Conservation (phyloP, 2,797 vertebrate species). For the Acipenser oxyrinchus region DNA sequence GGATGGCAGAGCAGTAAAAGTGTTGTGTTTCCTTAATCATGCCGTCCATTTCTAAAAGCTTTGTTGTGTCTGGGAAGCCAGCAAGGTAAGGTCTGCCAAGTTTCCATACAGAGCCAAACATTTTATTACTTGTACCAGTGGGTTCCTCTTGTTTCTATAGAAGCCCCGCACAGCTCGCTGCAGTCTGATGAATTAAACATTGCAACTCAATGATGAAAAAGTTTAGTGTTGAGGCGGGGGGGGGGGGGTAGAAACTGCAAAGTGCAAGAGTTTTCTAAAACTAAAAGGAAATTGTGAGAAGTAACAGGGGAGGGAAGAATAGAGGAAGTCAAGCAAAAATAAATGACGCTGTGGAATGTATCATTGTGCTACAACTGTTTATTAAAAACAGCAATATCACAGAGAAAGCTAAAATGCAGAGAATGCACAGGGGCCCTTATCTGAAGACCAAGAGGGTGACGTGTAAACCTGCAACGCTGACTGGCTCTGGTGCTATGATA, state of each 20-base stretch:
- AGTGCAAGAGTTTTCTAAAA: too few relatives aligned
- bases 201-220: slow-evolving; percentile 22
- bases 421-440: too few relatives aligned
- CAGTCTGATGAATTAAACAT: slow-evolving; percentile 19
- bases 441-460: too few relatives aligned
- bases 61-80: slow-evolving; percentile 26
- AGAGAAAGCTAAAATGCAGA: too few relatives aligned
- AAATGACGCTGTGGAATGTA: too few relatives aligned
- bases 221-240: neutral
- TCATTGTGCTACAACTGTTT: too few relatives aligned
- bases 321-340: too few relatives aligned
- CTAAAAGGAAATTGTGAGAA: too few relatives aligned
- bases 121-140: slow-evolving; percentile 27
- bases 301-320: too few relatives aligned
- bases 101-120: slow-evolving; percentile 32
- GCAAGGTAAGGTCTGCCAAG: slow-evolving; percentile 24
- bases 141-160: neutral
- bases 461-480: too few relatives aligned
- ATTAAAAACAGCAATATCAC: too few relatives aligned
- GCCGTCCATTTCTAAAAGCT: neutral
- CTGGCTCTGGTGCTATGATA: too few relatives aligned
- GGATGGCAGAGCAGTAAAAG: slow-evolving; percentile 1
- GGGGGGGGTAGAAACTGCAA: neutral
- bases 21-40: slow-evolving; percentile 19
- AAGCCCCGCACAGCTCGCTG: slow-evolving; percentile 23